A percentile compares a stretch with the other conserved stretches of the same genome.
Conservation (phyloP, 2,797 vertebrate genomes). For the Carduelis carduelis region DNA sequence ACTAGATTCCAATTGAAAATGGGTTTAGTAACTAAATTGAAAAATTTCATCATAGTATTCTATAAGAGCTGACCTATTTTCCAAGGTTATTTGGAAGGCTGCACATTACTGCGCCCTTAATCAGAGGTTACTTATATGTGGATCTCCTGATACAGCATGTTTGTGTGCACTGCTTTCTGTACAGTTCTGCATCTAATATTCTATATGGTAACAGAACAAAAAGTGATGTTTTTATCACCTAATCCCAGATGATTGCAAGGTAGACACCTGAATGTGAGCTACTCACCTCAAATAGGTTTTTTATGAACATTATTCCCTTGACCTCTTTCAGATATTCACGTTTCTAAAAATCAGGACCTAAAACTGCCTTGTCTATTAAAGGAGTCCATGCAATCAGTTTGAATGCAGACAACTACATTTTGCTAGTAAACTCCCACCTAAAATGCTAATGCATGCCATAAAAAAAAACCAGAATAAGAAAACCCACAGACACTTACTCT, state of each 20-base stretch:
- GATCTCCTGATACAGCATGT: accelerated
- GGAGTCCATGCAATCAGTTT: background rate
- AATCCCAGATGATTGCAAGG: background rate
- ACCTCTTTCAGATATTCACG: background rate
- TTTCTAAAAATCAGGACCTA: background rate
- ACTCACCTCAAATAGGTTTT: background rate
- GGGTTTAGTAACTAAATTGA: background rate
- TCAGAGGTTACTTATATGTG: background rate
- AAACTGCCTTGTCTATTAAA: background rate
- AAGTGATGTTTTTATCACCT: background rate
- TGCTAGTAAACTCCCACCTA: background rate
- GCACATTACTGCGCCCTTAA: background rate
- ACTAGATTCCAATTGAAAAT: background rate
- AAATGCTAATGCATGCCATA: background rate
- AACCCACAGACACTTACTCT: constrained; percentile 79
- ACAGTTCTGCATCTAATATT: background rate
- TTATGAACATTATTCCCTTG: background rate
- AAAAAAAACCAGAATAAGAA: background rate
- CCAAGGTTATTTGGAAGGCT: background rate
- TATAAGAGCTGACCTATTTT: background rate
- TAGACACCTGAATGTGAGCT: background rate
- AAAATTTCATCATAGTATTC: background rate
- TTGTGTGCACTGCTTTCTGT: background rate
- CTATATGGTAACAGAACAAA: background rate
- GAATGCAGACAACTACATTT: background rate